phyloP scores from a whole-genome alignment of 2,888 invertebrate genomes.

The Cheilosia grossa region DNA sequence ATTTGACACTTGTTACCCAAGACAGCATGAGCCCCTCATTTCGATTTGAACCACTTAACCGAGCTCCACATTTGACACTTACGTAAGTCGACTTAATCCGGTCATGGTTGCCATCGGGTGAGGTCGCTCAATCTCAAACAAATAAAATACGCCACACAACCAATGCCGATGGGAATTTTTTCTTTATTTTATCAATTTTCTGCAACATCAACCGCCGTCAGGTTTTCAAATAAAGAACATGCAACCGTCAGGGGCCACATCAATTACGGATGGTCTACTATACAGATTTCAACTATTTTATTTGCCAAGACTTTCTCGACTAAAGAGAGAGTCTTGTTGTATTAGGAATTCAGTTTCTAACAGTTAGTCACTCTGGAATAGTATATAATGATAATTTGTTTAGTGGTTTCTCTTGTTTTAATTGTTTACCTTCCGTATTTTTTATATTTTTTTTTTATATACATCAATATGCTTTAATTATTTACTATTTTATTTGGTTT shows the following conservation, averaged over 20 bases:
- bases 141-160: not conserved
- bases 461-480: not conserved
- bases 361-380: conserved; percentile 15
- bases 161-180: not conserved
- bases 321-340: conserved; percentile 8
- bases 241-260: not conserved
- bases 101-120: too few relatives aligned
- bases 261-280: not conserved
- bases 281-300: conserved; percentile 1
- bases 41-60: too few relatives aligned
- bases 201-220: not conserved
- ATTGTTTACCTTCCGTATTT: not conserved
- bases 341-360: conserved; percentile 27
- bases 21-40: too few relatives aligned
- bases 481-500: not conserved
- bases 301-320: conserved; percentile 1
- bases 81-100: too few relatives aligned
- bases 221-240: not conserved
- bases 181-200: not conserved
- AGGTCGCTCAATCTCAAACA: too few relatives aligned
- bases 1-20: too few relatives aligned
- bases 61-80: too few relatives aligned
- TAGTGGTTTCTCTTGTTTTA: not conserved
- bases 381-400: not conserved
- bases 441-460: not conserved